Conservation (phyloP, 2,888 invertebrate species). For the Acleris holmiana region DNA sequence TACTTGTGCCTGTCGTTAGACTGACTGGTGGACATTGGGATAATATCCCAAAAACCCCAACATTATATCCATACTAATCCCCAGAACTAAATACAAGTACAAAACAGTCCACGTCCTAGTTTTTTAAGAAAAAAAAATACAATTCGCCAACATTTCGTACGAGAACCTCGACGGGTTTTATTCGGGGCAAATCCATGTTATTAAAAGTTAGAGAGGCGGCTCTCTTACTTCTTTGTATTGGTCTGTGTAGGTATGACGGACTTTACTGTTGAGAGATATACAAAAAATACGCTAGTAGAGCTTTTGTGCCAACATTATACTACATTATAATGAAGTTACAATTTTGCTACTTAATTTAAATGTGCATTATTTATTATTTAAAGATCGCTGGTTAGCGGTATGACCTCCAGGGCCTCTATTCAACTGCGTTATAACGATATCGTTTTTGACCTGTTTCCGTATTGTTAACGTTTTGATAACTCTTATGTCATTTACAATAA, state of each 20-base stretch:
- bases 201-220: conserved; percentile 25
- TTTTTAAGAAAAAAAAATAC: conserved; percentile 24
- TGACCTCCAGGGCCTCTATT: too few species aligned
- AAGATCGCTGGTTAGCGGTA: too few species aligned
- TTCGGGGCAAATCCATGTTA: conserved; percentile 32
- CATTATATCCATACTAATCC: neutral
- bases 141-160: conserved; percentile 19
- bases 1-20: neutral
- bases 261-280: neutral
- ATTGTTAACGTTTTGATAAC: too few species aligned
- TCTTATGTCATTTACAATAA: too few species aligned
- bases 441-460: too few species aligned
- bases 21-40: neutral
- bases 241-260: conserved; percentile 2
- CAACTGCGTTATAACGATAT: too few species aligned
- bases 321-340: too few species aligned
- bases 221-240: conserved; percentile 4
- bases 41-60: neutral
- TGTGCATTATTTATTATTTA: too few species aligned
- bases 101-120: conserved; percentile 4
- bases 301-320: too few species aligned
- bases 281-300: neutral
- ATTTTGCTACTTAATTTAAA: too few species aligned
- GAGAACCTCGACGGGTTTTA: conserved; percentile 16
- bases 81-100: conserved; percentile 4